A percentile compares a stretch with the other conserved stretches of the same genome.
Conservation (phyloP, 2,797 vertebrate species). For the Numenius phaeopus region DNA sequence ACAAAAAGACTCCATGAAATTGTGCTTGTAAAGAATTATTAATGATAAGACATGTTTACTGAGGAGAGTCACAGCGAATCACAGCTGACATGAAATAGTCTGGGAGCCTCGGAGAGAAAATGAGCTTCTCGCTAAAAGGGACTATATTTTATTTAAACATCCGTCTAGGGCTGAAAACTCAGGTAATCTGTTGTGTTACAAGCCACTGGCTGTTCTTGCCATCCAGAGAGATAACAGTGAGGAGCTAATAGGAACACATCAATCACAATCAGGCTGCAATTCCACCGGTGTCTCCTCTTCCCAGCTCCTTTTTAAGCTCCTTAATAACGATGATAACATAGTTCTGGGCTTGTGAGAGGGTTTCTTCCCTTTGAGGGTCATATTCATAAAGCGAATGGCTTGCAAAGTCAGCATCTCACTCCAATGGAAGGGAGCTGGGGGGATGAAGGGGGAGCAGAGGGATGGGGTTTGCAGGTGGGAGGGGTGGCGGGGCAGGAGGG, state of each 20-base stretch:
- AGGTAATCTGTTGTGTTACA: slow-evolving; percentile 98
- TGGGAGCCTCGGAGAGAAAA: slow-evolving; percentile 84
- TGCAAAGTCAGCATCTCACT: slow-evolving; percentile 89
- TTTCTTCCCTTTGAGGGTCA: slow-evolving; percentile 82
- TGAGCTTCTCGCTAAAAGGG: slow-evolving; percentile 91
- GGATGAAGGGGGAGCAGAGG: not conserved
- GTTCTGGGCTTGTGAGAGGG: slow-evolving; percentile 85
- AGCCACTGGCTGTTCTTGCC: slow-evolving; percentile 91
- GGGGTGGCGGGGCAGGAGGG: not conserved
- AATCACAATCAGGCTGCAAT: slow-evolving; percentile 93
- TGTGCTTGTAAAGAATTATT: slow-evolving; percentile 87
- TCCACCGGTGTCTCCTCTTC: slow-evolving; percentile 86
- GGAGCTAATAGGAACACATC: slow-evolving; percentile 92
- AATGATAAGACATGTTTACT: slow-evolving; percentile 94
- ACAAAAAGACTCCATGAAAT: slow-evolving; percentile 74
- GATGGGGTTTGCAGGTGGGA: slow-evolving; percentile 23
- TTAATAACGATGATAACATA: slow-evolving; percentile 92
- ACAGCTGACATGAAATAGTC: slow-evolving; percentile 89
- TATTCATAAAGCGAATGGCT: slow-evolving; percentile 83
- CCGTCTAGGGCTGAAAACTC: slow-evolving; percentile 87
- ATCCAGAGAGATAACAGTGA: slow-evolving; percentile 89
- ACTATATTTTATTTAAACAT: slow-evolving; percentile 93
- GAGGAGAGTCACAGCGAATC: slow-evolving; percentile 89
- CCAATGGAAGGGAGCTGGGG: slow-evolving; percentile 58
- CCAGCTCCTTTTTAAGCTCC: slow-evolving; percentile 85